These are phyloP conservation scores for Orchesella flavescens DNA, from an alignment of 2,888 invertebrate species.

Conservation along the genomic window DNA sequence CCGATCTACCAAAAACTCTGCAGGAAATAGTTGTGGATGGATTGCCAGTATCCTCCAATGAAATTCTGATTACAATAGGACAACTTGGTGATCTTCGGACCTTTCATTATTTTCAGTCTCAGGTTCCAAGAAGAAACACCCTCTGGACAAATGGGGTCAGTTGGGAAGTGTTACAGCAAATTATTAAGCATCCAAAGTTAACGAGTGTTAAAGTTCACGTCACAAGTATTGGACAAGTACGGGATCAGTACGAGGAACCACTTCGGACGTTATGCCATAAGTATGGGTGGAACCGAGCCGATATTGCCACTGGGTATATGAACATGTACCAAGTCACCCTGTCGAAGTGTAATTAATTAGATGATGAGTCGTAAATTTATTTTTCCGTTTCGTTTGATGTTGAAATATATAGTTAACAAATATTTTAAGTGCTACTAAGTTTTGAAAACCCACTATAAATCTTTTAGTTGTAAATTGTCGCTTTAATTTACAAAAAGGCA, in stretches of 20 bases:
- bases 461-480: no score
- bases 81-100: background rate
- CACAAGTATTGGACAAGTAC: conserved; percentile 12
- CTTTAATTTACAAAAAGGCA: no score
- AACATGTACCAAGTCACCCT: conserved; percentile 42
- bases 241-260: background rate
- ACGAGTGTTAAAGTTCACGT: conserved; percentile 20
- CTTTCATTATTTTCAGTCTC: conserved; percentile 50
- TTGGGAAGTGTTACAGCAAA: conserved; percentile 26
- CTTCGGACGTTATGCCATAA: background rate
- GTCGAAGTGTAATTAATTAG: background rate
- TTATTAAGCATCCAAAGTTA: conserved; percentile 24
- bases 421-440: background rate
- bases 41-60: conserved; percentile 28
- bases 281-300: conserved; percentile 17
- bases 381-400: background rate
- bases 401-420: no score
- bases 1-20: conserved; percentile 38
- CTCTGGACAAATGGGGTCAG: conserved; percentile 49
- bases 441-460: no score
- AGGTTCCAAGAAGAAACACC: conserved; percentile 51
- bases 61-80: conserved; percentile 15
- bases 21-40: conserved; percentile 33
- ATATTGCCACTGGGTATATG: conserved; percentile 38
- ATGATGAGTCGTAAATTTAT: background rate